Evolutionary conservation across 2,797 vertebrate species (phyloP), one percentile per base, ranked within the genome.

Genomic region (Pipistrellus kuhlii): DNA sequence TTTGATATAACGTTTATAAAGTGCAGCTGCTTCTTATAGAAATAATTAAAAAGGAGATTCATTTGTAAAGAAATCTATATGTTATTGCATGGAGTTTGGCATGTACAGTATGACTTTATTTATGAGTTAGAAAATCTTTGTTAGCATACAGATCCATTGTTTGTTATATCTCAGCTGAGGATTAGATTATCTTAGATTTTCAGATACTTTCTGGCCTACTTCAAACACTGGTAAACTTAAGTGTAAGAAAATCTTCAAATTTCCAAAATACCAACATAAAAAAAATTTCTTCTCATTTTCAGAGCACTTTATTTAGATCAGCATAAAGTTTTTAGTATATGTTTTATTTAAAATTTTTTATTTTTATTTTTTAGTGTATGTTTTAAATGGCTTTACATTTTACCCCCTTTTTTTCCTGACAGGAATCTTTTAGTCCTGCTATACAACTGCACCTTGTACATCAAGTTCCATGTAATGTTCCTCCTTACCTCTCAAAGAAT

Each of bases 391-490:
- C 53, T 90, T 94, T 87, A 80, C 66, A 80, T 72, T 25, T 93
- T 1, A 12, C 69, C 4, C 92, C 21, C 90, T 90, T 90, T 97
- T 96, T 94, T 93, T 96, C 98, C 96, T 96, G 62, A 95, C 97
- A 99, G 99, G 98, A 99, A 91, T 99, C 98, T 98, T 99, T 99
- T 97, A 98, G 98, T 97, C 97, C 98, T 96, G 88, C 95, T 96
- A 97, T 99, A 98, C 98, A 99, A 85, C 98, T 99, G 90, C 98
- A 99, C 96, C 97, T 98, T 98, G 98, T 99, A 96, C 99, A 99
- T 97, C 98, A 98, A 41, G 97, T 98, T 89, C 98, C 99, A 78
- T 92, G 97, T 98, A 96, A 96, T 94, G 96, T 99, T 97, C 99
- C 99, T 93, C 98, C 98, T 91, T 99, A 98, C 97, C 21, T 96